A percentile compares a stretch with the other conserved stretches of the same genome.
Conservation (phyloP, 2,113 vertebrate species). For the Felis chaus region DNA sequence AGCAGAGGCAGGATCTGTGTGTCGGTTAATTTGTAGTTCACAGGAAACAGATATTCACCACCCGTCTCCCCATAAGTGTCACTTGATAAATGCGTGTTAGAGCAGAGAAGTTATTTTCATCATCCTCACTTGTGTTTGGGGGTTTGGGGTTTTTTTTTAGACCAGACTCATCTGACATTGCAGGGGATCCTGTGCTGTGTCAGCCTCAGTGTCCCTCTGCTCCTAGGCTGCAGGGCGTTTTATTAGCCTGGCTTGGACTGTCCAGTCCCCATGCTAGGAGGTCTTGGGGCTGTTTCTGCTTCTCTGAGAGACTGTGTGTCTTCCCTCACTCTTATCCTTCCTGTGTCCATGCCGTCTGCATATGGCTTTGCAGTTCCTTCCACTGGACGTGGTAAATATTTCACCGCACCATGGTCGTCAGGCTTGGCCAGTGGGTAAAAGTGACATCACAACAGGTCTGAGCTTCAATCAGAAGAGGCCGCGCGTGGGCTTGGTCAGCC, state of each 20-base stretch:
- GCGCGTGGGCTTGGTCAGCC: background rate
- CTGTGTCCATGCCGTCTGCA: background rate
- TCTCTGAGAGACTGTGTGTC: background rate
- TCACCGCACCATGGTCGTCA: rapidly evolving
- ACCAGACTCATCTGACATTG: background rate
- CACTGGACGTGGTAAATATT: background rate
- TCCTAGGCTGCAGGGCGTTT: background rate
- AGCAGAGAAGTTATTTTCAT: background rate
- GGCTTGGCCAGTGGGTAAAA: background rate
- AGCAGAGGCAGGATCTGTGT: background rate
- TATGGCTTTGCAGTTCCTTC: background rate
- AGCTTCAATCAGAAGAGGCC: background rate
- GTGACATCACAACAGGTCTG: background rate
- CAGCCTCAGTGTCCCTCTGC: background rate
- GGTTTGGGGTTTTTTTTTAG: background rate
- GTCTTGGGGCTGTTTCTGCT: background rate
- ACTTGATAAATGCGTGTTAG: too few species aligned
- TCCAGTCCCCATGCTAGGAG: background rate
- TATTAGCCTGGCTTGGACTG: background rate
- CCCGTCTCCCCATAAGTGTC: background rate
- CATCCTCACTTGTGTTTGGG: background rate
- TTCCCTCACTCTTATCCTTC: background rate
- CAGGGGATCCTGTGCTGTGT: background rate
- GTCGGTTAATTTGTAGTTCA: background rate
- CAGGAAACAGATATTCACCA: background rate